A percentile compares a stretch with the other conserved stretches of the same genome.
These are phyloP conservation scores for Zeugodacus cucurbitae DNA, from an alignment of 1,140 invertebrate genomes.

Conservation along the genomic window DNA sequence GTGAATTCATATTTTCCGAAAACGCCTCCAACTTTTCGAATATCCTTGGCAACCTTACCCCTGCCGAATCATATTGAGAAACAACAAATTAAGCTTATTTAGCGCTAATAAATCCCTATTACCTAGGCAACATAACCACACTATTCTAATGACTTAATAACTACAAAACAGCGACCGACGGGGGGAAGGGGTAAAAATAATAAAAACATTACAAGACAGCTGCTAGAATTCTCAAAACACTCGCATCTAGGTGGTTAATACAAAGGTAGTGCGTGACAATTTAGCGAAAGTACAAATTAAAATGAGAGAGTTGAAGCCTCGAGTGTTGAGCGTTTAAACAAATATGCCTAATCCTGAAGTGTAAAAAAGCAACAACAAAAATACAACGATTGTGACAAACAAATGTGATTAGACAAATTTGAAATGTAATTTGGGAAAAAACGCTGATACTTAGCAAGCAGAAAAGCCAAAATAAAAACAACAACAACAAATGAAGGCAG, in stretches of 20 bases:
- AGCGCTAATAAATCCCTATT: not conserved
- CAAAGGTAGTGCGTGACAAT: slow-evolving; percentile 42
- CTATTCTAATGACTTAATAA: slow-evolving; percentile 33
- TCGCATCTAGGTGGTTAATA: not conserved
- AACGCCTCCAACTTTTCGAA: no score
- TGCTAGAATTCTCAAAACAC: slow-evolving; percentile 43
- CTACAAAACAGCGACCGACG: not conserved
- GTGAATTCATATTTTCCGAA: no score
- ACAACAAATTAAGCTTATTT: not conserved
- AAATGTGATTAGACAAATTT: slow-evolving; percentile 41
- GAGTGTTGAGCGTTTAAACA: not conserved
- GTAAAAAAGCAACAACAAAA: slow-evolving; percentile 41
- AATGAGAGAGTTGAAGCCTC: not conserved
- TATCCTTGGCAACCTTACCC: no score
- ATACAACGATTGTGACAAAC: not conserved
- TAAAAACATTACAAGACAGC: not conserved
- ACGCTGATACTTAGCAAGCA: not conserved
- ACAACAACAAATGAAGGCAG: not conserved
- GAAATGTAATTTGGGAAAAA: slow-evolving; percentile 7
- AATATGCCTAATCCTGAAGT: slow-evolving; percentile 45
- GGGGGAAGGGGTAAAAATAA: not conserved
- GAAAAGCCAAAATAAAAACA: slow-evolving; percentile 6
- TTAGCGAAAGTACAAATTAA: not conserved
- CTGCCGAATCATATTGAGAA: not conserved
- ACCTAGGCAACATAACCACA: slow-evolving; percentile 7